A percentile compares a stretch with the other conserved stretches of the same genome.
Conservation (phyloP, 2,797 vertebrate species). For the Tokudaia muenninki region DNA sequence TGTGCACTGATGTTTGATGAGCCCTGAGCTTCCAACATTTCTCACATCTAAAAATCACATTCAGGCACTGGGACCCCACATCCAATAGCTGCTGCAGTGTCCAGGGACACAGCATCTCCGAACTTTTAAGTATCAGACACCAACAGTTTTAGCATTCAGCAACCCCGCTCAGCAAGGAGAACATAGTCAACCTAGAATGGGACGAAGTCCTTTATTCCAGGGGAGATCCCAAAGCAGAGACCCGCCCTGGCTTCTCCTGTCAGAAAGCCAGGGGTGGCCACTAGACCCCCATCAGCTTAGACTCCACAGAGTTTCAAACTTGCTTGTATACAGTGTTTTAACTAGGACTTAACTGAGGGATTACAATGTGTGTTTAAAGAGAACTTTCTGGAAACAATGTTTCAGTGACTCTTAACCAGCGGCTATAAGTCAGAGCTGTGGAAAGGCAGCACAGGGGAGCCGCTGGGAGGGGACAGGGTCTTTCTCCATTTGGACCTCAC, state of each 20-base stretch:
- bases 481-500: too few species aligned
- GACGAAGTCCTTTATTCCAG: background rate
- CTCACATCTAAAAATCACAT: background rate
- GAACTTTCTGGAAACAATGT: conserved; percentile 22
- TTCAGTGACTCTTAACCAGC: background rate
- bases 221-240: background rate
- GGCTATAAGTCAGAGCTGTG: background rate
- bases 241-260: too few species aligned
- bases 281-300: background rate
- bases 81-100: background rate
- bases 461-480: background rate
- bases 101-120: background rate
- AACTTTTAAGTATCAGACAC: background rate
- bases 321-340: background rate
- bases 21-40: background rate
- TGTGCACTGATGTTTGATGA: background rate
- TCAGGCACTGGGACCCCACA: background rate
- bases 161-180: background rate
- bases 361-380: background rate
- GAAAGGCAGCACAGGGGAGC: background rate
- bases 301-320: background rate
- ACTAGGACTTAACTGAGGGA: background rate
- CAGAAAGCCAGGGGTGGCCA: background rate
- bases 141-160: background rate
- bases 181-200: background rate